Conservation (phyloP, 2,888 invertebrate genomes). For the Asteroscopus sphinx region DNA sequence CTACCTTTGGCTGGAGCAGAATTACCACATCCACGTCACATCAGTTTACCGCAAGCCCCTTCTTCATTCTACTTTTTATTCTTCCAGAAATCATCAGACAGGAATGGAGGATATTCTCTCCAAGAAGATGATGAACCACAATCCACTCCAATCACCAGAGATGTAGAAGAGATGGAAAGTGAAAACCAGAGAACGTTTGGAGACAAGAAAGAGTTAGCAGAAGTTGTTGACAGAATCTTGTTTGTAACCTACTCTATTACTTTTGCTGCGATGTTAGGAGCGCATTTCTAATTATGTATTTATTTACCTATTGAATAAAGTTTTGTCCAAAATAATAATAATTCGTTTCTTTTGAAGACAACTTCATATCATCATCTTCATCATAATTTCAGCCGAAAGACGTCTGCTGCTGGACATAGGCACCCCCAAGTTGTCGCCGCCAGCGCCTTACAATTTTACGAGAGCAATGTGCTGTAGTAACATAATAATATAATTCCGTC, state of each 20-base stretch:
- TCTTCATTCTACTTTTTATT: background rate
- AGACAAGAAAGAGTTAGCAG: conserved; percentile 73
- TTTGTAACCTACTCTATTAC: conserved; percentile 75
- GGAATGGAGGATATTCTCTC: conserved; percentile 69
- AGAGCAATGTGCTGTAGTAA: no score
- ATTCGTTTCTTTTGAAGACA: no score
- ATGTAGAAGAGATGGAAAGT: conserved; percentile 79
- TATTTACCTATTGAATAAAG: background rate
- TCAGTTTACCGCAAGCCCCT: no score
- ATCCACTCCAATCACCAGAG: conserved; percentile 60
- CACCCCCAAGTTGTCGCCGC: no score
- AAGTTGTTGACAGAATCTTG: conserved; percentile 75
- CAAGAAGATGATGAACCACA: conserved; percentile 74
- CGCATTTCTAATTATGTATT: conserved; percentile 68
- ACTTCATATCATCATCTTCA: no score
- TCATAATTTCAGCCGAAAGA: no score
- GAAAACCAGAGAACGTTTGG: conserved; percentile 64
- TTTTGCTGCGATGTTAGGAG: conserved; percentile 72
- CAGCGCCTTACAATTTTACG: no score
- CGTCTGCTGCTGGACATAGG: no score
- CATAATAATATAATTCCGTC: no score
- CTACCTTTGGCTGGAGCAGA: no score
- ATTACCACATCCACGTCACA: no score
- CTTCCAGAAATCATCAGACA: conserved; percentile 62
- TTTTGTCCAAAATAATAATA: background rate